A percentile compares a stretch with the other conserved stretches of the same genome.
Evolutionary conservation across 1,140 invertebrate genomes (phyloP).

Genomic region (Maniola jurtina): DNA sequence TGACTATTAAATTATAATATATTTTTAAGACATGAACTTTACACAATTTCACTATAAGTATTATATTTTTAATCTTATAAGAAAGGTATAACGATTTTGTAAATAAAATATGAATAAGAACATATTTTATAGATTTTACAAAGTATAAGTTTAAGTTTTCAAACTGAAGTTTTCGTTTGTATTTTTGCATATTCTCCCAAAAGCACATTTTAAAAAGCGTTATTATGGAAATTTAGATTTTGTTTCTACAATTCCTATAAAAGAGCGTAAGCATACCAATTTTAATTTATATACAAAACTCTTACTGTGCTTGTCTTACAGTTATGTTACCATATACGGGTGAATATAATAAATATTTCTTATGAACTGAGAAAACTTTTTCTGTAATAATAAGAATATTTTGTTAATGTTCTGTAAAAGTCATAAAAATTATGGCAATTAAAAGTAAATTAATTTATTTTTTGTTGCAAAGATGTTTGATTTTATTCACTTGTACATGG

Average conservation of each 20-base stretch:
- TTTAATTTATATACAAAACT: constrained; percentile 76
- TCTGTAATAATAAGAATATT: no score
- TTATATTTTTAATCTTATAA: no score
- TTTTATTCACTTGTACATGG: constrained; percentile 19
- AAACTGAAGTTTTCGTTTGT: neutral
- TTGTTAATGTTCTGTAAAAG: no score
- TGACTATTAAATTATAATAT: no score
- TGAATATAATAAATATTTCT: constrained; percentile 20
- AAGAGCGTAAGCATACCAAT: constrained; percentile 73
- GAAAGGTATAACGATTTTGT: no score
- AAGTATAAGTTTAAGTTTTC: neutral
- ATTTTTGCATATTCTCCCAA: constrained; percentile 43
- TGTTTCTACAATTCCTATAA: constrained; percentile 60
- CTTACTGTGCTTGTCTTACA: constrained; percentile 51
- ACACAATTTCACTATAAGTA: no score
- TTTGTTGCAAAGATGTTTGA: neutral
- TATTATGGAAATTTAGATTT: constrained; percentile 68
- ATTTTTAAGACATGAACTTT: no score
- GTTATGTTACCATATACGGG: constrained; percentile 22
- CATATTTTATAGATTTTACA: neutral
- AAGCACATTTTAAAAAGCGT: constrained; percentile 45
- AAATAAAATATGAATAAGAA: no score
- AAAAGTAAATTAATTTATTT: no score
- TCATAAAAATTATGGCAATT: no score
- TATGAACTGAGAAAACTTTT: neutral